Conservation (phyloP, 2,797 vertebrate species). For the Taeniopygia guttata region DNA sequence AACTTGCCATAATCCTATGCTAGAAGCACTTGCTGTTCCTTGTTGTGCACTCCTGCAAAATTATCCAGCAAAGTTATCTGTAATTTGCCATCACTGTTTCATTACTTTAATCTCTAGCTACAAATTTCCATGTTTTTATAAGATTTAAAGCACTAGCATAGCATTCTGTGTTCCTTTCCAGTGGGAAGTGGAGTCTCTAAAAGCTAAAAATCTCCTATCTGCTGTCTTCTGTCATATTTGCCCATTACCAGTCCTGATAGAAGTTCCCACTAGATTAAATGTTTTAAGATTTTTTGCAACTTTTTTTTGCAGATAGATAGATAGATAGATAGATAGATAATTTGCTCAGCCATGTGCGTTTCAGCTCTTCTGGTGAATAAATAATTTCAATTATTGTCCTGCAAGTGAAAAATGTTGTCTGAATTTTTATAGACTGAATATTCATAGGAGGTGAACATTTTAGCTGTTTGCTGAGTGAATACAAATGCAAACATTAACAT, state of each 20-base stretch:
- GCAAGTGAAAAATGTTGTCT: constrained; percentile 14
- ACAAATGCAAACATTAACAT: constrained; percentile 52
- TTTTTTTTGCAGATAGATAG: neutral
- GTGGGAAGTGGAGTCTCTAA: neutral
- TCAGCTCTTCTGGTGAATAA: constrained; percentile 28
- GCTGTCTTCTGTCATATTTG: neutral
- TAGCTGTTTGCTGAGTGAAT: constrained; percentile 34
- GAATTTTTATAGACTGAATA: constrained; percentile 42
- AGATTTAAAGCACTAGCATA: neutral
- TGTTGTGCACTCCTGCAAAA: neutral
- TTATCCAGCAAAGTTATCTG: neutral
- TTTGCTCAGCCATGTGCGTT: neutral
- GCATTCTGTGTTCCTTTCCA: neutral
- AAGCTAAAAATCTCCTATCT: neutral
- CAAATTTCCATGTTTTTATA: neutral
- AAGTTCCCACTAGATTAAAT: neutral
- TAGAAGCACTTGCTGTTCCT: neutral
- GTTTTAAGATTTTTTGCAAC: neutral
- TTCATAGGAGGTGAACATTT: constrained; percentile 20
- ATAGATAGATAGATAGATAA: neutral
- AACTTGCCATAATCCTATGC: neutral
- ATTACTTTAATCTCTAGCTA: neutral
- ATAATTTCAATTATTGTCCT: constrained; percentile 28
- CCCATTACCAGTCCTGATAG: neutral
- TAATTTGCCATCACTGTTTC: neutral